These are phyloP conservation scores for Ophioninae sp. DNA, from an alignment of 2,888 invertebrate genomes.

Conservation along the genomic window DNA sequence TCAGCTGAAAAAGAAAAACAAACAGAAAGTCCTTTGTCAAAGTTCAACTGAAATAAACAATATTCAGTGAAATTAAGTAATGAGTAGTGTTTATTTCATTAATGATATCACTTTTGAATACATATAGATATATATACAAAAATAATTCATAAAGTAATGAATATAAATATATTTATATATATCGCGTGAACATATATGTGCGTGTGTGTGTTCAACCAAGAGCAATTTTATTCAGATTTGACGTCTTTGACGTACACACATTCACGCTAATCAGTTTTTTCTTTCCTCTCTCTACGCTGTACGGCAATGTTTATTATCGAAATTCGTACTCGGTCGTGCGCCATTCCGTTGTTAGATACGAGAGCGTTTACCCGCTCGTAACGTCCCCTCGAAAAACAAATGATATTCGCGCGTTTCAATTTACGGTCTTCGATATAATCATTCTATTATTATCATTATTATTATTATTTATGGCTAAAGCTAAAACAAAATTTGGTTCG, in stretches of 20 bases:
- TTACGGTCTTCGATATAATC: not conserved
- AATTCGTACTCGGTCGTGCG: conserved; percentile 11
- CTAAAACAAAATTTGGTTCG: too few relatives aligned
- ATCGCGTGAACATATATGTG: too few relatives aligned
- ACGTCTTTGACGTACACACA: not conserved
- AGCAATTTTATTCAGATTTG: conserved; percentile 7
- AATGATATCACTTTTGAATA: too few relatives aligned
- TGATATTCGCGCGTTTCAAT: not conserved
- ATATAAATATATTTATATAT: too few relatives aligned
- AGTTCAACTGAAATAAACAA: not conserved
- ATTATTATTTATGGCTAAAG: too few relatives aligned
- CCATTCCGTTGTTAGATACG: conserved; percentile 17
- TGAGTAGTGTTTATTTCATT: too few relatives aligned
- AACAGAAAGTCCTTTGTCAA: not conserved
- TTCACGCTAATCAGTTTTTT: conserved; percentile 3
- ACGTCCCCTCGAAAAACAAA: not conserved
- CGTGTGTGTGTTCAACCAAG: not conserved
- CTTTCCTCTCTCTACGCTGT: conserved; percentile 4
- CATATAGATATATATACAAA: too few relatives aligned
- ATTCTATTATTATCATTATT: not conserved
- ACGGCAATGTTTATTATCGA: conserved; percentile 15
- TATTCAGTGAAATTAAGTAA: too few relatives aligned
- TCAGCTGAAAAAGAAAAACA: not conserved
- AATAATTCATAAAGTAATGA: too few relatives aligned
- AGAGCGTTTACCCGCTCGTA: conserved; percentile 31